Base-by-base conservation (phyloP, 2,797 vertebrate genomes). In the Nannoperca australis region DNA sequence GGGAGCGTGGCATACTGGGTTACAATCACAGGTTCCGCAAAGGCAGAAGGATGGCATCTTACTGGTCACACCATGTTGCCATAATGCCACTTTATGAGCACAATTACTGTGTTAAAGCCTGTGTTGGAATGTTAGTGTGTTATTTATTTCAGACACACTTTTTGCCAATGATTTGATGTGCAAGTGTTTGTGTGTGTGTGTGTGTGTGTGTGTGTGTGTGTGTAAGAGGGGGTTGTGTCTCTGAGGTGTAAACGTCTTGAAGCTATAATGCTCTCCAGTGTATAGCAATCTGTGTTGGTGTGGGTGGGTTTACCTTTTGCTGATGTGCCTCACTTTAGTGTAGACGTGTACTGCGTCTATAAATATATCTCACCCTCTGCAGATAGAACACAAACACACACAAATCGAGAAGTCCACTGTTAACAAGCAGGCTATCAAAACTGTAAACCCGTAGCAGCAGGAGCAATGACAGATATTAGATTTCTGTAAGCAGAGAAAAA, bases 21-120 rank as follows among this genome's bases (percentile, higher is more conserved):
- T 18, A 65, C 69, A 89, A 88, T 91, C 85, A 84, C 75, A 81
- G 51, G 73, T 81, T 76, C 73, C 62, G 60, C 59, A 51, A 50
- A 51, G 36, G 49, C 61, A 72, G 67, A 67, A 61, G 54, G 66
- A 67, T 30, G 78, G 51, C 55, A 50, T 64, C 70, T 83, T n/a
- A 62, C 61, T 75, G 78, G 55, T 88, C 70, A 53, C 79, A 74
- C 24, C 55, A 49, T 64, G 71, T 38, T 44, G 50, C 73, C 62
- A 51, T 78, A 53, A 59, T 53, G 27, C 27, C 53, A 71, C 44
- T 73, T 74, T 3, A 75, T 61, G 24, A 85, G 44, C n/a, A 71
- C 63, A 60, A 20, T 79, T 71, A 62, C 51, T 47, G 2, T 65
- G 50, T 18, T 44, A 3, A 58, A 63, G 20, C 34, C 45, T 22